Conservation (phyloP, 2,888 invertebrate genomes). For the Dasypolia templi region DNA sequence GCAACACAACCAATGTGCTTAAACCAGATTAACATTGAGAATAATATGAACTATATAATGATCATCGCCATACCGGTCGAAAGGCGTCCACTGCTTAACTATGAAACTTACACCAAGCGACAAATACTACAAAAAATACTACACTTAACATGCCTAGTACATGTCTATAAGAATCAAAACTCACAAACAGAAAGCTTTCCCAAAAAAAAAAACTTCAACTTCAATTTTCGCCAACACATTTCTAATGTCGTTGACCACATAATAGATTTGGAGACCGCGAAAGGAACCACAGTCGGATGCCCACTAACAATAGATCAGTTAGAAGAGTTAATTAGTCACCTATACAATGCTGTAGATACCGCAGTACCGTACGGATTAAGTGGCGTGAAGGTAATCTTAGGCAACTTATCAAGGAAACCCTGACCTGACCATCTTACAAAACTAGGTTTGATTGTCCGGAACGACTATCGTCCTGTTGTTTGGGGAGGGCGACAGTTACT, state of each 20-base stretch:
- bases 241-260: constrained; percentile 58
- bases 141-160: background rate
- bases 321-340: constrained; percentile 63
- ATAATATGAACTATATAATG: background rate
- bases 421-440: constrained; percentile 16
- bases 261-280: constrained; percentile 52
- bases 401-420: constrained; percentile 29
- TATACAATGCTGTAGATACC: constrained; percentile 55
- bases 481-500: background rate
- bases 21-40: background rate
- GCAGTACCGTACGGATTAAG: constrained; percentile 59
- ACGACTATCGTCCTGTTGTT: background rate
- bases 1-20: background rate
- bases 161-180: background rate
- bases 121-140: background rate
- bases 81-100: background rate
- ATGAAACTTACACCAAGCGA: background rate
- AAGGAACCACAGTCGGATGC: constrained; percentile 64
- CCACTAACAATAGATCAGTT: constrained; percentile 61
- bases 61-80: background rate
- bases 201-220: constrained; percentile 19
- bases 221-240: constrained; percentile 42
- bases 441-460: background rate
- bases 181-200: constrained; percentile 8
- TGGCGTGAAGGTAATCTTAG: constrained; percentile 59